Percentiles rank a stretch among this genome's conserved stretches.
Conservation (phyloP, 1,140 invertebrate genomes). For the Aplysia californica region DNA sequence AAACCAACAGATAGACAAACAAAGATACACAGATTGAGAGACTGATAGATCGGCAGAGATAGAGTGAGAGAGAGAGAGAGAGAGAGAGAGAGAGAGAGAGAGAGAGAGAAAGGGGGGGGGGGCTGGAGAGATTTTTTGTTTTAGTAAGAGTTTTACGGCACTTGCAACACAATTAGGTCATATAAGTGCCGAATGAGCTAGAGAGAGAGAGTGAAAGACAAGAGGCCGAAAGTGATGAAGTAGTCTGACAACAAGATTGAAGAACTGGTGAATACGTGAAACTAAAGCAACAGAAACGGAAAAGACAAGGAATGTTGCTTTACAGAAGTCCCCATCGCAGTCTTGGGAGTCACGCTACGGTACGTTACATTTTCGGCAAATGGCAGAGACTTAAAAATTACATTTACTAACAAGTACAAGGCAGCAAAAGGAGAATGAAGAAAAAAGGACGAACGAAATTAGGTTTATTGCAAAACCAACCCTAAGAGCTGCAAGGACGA, state of each 20-base stretch:
- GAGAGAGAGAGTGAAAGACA: constrained; percentile 80
- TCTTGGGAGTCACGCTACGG: neutral
- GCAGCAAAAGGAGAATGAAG: too few relatives aligned
- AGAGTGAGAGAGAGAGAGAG: constrained; percentile 75
- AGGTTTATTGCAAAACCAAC: too few relatives aligned
- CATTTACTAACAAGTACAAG: neutral
- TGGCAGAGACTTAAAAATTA: neutral
- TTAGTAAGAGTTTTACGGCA: too few relatives aligned
- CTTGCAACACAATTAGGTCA: too few relatives aligned
- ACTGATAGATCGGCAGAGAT: neutral
- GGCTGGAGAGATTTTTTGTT: too few relatives aligned
- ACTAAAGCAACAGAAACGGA: neutral
- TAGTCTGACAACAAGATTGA: constrained; percentile 9
- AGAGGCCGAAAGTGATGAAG: too few relatives aligned
- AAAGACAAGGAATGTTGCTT: neutral
- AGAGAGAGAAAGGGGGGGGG: constrained; percentile 84
- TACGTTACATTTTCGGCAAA: neutral
- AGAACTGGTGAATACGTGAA: constrained; percentile 6
- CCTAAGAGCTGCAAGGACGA: too few relatives aligned
- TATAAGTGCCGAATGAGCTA: too few relatives aligned
- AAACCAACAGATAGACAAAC: constrained; percentile 66
- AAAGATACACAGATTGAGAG: constrained; percentile 71
- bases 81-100: constrained; percentile 70
- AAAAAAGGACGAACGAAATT: too few relatives aligned
- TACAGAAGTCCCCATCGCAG: neutral